phyloP scores from a whole-genome alignment of 2,888 invertebrate genomes.

The Drosophila mayaguana region DNA sequence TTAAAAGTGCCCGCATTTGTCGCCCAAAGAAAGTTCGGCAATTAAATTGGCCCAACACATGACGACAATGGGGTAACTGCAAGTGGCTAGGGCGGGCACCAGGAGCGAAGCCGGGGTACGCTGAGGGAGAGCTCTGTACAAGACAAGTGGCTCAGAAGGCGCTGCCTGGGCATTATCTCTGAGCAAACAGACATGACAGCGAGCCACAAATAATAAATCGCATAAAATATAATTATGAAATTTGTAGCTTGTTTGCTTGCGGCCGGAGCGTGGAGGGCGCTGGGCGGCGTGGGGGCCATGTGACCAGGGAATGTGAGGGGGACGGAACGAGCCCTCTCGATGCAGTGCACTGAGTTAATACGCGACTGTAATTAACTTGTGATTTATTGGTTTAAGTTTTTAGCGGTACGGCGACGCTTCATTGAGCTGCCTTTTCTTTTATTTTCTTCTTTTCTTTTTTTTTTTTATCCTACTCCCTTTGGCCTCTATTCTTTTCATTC shows the following conservation, averaged over 20 bases:
- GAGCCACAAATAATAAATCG: constrained; percentile 82
- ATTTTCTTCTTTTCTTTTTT: constrained; percentile 16
- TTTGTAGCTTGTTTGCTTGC: constrained; percentile 66
- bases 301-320: constrained; percentile 3
- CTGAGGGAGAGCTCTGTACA: constrained; percentile 5
- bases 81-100: constrained; percentile 1
- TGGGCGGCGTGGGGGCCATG: constrained; percentile 7
- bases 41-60: constrained; percentile 76
- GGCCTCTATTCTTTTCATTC: constrained; percentile 9
- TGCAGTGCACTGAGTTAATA: constrained; percentile 81
- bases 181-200: constrained; percentile 78
- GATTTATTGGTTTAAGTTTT: constrained; percentile 83
- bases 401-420: constrained; percentile 58
- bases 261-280: not conserved
- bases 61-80: constrained; percentile 60
- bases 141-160: constrained; percentile 59
- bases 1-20: constrained; percentile 70
- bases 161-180: constrained; percentile 74
- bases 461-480: constrained; percentile 10
- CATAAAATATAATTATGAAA: constrained; percentile 84
- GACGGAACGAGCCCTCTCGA: constrained; percentile 31
- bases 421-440: constrained; percentile 55
- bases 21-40: constrained; percentile 64
- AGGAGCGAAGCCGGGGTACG: no score
- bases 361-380: constrained; percentile 83